Base-by-base conservation (phyloP, 2,797 vertebrate species). In the Scarus forsteni region DNA sequence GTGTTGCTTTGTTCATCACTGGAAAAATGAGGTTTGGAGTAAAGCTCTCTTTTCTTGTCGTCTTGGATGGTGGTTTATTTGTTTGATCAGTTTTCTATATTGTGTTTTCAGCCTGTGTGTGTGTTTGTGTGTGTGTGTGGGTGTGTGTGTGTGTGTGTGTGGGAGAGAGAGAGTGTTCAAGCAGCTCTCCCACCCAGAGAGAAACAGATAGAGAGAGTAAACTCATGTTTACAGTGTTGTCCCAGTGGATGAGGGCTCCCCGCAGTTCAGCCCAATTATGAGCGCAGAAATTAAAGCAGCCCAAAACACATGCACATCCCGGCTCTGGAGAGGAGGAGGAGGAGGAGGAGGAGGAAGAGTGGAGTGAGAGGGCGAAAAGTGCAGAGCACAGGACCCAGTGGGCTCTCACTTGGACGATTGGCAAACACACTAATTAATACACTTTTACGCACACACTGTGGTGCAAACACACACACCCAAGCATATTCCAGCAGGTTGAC, bases 271-370 rank as follows among this genome's bases (percentile, higher is more conserved):
- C 86, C 88, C 85, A 92, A 91, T 93, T 92, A 91, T 88, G 84
- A 89, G 89, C 70, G 38, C 56, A 80, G 86, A 89, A 90, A 92
- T 89, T 87, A 90, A 91, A 92, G 90, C 82, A 85, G 80, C 89
- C 85, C 88, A 73, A 88, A 88, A 91, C 81, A 87, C 84, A 88
- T 83, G 86, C 85, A 81, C 78, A 80, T 79, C 72, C 75, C 60
- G 43, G 81, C 85, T 86, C 81, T 62, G 77, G 82, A 88, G 89
- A 53, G 81, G 63, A 48, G 43, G 75, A 78, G 81, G 66, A 60
- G 2, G 60, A 60, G 70, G 54, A 60, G 64, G 66, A 66, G 74
- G 14, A 70, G 57, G 40, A 61, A 59, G 73, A 74, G 77, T 60
- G 56, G 75, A 80, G 51, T 70, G 64, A 88, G 73, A 84, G 77